Percentiles rank a stretch among this genome's conserved stretches.
Conservation (phyloP, 2,888 invertebrate genomes). For the Stenodera caucasica region DNA sequence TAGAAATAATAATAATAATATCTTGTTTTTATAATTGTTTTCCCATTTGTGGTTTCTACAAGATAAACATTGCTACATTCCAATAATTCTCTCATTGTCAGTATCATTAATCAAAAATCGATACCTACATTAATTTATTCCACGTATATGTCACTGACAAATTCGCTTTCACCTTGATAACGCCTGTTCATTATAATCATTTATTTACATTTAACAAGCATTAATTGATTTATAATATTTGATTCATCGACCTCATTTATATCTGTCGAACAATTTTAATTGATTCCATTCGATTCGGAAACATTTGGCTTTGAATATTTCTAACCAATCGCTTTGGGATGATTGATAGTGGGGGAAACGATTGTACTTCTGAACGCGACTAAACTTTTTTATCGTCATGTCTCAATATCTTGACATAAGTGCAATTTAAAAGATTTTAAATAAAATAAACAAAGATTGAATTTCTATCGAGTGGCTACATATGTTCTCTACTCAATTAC, state of each 20-base stretch:
- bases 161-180: conserved; percentile 28
- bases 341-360: too few relatives aligned
- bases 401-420: too few relatives aligned
- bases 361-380: too few relatives aligned
- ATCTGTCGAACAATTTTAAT: too few relatives aligned
- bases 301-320: too few relatives aligned
- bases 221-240: conserved; percentile 6
- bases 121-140: conserved; percentile 20
- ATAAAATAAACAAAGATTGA: background rate
- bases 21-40: conserved; percentile 11
- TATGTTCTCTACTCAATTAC: background rate
- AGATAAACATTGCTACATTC: conserved; percentile 19
- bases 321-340: too few relatives aligned
- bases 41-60: background rate
- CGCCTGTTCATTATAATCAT: background rate
- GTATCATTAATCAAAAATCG: conserved; percentile 26
- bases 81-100: background rate
- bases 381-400: too few relatives aligned
- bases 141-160: conserved; percentile 12
- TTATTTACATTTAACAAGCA: conserved; percentile 4
- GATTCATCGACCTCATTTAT: background rate
- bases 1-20: too few relatives aligned
- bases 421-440: background rate
- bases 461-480: conserved; percentile 2
- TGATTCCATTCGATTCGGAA: too few relatives aligned